phyloP scores from a whole-genome alignment of 2,797 vertebrate genomes.

The Lagorchestes hirsutus region DNA sequence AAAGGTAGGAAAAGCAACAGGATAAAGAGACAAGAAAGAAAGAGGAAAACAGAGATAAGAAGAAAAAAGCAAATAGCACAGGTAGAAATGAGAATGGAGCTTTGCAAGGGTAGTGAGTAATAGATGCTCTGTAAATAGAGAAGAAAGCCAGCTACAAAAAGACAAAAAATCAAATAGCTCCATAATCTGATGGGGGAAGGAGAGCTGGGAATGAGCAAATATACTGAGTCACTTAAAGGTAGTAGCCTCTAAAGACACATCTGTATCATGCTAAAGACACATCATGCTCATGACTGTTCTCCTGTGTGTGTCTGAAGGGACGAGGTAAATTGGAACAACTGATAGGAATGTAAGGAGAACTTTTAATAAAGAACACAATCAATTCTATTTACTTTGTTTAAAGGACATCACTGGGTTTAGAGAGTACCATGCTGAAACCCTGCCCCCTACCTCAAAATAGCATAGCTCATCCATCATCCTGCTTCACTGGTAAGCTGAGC shows the following conservation, averaged over 20 bases:
- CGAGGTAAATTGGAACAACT: not conserved
- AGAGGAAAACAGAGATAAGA: not conserved
- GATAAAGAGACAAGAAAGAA: not conserved
- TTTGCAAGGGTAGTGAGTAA: not conserved
- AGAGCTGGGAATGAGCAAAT: not conserved
- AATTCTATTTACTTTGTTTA: not conserved
- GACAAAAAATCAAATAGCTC: not conserved
- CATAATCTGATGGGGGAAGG: not conserved
- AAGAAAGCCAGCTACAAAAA: not conserved
- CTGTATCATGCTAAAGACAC: not conserved
- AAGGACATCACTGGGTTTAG: not conserved
- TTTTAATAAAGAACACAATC: not conserved
- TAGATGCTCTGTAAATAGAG: not conserved
- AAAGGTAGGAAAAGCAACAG: not conserved
- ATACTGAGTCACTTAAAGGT: not conserved
- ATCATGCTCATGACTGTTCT: not conserved
- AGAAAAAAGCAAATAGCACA: not conserved
- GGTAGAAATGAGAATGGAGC: not conserved
- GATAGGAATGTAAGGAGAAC: not conserved
- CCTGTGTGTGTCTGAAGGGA: not conserved
- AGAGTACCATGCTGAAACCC: not conserved
- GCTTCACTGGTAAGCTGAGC: not conserved
- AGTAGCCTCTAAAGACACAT: not conserved
- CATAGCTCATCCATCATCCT: not conserved
- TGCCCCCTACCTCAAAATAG: not conserved